phyloP scores from a whole-genome alignment of 2,113 vertebrate genomes.

The Sander lucioperca region DNA sequence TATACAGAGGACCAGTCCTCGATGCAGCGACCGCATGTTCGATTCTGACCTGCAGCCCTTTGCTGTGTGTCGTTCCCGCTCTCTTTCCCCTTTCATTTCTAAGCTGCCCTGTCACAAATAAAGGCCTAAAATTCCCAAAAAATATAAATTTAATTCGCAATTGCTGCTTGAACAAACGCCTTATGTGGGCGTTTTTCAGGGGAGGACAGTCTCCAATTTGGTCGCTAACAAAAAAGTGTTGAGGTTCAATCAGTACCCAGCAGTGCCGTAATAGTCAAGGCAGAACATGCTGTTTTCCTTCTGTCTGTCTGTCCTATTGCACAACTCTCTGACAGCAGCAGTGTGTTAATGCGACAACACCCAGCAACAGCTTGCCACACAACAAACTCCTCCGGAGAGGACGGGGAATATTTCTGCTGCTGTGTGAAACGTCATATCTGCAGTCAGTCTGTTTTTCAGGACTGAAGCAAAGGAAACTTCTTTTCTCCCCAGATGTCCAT shows the following conservation, averaged over 20 bases:
- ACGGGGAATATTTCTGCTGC: slow-evolving; percentile 9
- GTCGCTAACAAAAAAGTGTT: background rate
- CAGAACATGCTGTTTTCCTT: background rate
- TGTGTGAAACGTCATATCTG: slow-evolving; percentile 1
- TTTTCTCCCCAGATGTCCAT: background rate
- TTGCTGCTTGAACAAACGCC: no score
- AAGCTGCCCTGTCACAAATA: no score
- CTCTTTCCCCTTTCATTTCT: no score
- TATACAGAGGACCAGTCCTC: no score
- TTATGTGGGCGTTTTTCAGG: no score
- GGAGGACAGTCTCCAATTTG: no score
- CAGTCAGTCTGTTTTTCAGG: slow-evolving; percentile 6
- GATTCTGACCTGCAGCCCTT: no score
- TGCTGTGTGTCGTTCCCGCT: no score
- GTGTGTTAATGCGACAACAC: slow-evolving; percentile 58
- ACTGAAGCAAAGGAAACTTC: background rate
- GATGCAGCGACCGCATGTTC: no score
- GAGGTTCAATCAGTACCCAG: background rate
- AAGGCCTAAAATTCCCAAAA: no score
- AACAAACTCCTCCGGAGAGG: slow-evolving; percentile 42
- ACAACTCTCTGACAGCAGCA: slow-evolving; percentile 36
- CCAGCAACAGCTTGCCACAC: slow-evolving; percentile 66
- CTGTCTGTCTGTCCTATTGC: slow-evolving; percentile 34
- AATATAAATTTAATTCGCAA: no score
- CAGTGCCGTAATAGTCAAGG: background rate